Percentiles rank a stretch among this genome's conserved stretches.
Conservation (phyloP, 2,113 vertebrate genomes). For the Nibea albiflora region DNA sequence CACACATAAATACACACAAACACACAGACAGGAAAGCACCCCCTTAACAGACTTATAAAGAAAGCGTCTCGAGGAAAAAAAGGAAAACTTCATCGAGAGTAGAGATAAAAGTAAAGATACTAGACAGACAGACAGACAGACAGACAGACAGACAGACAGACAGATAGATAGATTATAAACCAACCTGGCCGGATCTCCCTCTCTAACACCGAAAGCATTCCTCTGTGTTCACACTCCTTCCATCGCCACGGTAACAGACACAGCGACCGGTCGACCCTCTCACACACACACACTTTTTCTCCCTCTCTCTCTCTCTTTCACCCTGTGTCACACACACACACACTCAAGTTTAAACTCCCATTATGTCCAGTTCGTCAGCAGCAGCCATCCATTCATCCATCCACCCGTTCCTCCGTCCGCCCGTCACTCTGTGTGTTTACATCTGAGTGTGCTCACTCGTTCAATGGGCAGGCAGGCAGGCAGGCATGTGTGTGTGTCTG, state of each 20-base stretch:
- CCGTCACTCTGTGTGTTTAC: constrained; percentile 63
- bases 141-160: constrained; percentile 12
- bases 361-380: constrained; percentile 23
- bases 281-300: not conserved
- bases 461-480: constrained; percentile 46
- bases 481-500: constrained; percentile 16
- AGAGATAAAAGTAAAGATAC: not conserved
- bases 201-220: constrained; percentile 86
- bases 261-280: constrained; percentile 30
- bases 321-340: constrained; percentile 19
- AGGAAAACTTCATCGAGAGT: not conserved
- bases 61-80: not conserved
- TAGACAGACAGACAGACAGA: constrained; percentile 68
- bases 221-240: constrained; percentile 75
- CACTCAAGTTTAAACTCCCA: constrained; percentile 52
- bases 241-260: constrained; percentile 67
- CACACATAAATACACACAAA: constrained; percentile 19
- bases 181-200: constrained; percentile 85
- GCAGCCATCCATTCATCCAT: constrained; percentile 37
- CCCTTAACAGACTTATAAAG: not conserved
- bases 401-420: constrained; percentile 27
- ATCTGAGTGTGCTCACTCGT: constrained; percentile 56
- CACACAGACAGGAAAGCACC: constrained; percentile 9
- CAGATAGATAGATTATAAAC: constrained; percentile 52
- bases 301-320: constrained; percentile 11